Evolutionary conservation across 2,888 invertebrate genomes (phyloP).

Genomic region (Lasioglossum morio): DNA sequence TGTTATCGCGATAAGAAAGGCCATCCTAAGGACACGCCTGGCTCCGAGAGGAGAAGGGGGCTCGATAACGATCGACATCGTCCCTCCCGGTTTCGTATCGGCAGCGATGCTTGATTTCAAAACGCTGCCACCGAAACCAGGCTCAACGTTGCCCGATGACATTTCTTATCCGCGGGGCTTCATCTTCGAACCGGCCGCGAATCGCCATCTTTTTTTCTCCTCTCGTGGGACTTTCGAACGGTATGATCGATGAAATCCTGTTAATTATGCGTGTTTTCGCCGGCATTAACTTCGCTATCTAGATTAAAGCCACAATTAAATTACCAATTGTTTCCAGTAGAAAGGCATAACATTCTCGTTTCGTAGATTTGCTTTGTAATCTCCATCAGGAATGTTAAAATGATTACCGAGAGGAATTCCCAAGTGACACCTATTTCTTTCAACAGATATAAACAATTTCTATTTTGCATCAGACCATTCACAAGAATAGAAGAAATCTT

Average conservation of each 20-base stretch:
- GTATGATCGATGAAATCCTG: neutral
- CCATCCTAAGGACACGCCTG: constrained; percentile 83
- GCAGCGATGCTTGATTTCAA: constrained; percentile 57
- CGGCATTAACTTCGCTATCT: neutral
- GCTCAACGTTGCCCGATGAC: constrained; percentile 28
- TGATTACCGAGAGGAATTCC: too few species aligned
- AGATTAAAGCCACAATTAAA: too few species aligned
- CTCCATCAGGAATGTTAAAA: too few species aligned
- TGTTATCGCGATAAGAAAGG: constrained; percentile 83
- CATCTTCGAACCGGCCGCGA: constrained; percentile 5
- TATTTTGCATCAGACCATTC: too few species aligned
- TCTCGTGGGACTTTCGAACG: neutral
- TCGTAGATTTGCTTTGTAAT: too few species aligned
- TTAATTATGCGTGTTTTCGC: neutral
- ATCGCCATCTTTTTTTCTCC: neutral
- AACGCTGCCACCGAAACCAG: constrained; percentile 63
- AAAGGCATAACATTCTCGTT: too few species aligned
- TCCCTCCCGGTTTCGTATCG: constrained; percentile 53
- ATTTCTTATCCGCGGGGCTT: constrained; percentile 40
- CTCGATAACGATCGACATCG: constrained; percentile 71
- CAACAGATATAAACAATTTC: too few species aligned
- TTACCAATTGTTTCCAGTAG: too few species aligned
- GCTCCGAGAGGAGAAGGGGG: constrained; percentile 71
- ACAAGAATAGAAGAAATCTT: too few species aligned
- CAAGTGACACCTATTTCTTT: too few species aligned